Evolutionary conservation across 2,888 invertebrate species (phyloP), one percentile per base, ranked within the genome.

Genomic region (Trachelus troglodyta): DNA sequence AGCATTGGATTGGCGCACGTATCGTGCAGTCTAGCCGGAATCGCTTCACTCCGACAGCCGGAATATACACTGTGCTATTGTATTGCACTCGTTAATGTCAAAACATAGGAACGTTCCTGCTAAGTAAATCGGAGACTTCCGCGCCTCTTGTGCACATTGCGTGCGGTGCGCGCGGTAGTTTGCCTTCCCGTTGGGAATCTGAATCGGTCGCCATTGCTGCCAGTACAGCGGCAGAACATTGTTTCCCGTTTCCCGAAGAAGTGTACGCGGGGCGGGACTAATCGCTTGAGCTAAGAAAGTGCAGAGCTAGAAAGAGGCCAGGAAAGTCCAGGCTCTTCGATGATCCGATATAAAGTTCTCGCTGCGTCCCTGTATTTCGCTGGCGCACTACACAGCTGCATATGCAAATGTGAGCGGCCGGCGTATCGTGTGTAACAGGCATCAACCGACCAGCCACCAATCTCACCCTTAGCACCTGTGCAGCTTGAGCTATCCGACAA

Each of bases 401-500:
- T 80, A 83, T 83, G 85, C 78, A 85, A 85, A 85, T 85, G 81
- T 81, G 76, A 75, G 3, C 34, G 74, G 23, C 34, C 35, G 74
- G 34, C 35, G 34, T 34, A 81, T 79, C 81, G 82, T 77, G 80
- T 83, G 78, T 81, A 82, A 79, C 78, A 74, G 82, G 35, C 68
- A 40, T 37, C 77, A 75, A 56, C 77, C 77, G 76, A 82, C 84
- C 81, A 78, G 81, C 79, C 82, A 79, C 76, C 80, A 80, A 83
- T 84, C 84, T 84, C 81, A 81, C 76, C 83, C 81, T 77, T 80
- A 79, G 77, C 69, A 74, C 77, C 69, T 69, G 31, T 69, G 81
- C 79, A 81, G 81, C 81, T 78, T 81, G 84, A 81, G 82, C 86
- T 84, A 88, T 88, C 87, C 88, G 89, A 90, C 89, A 90, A 89